Evolutionary conservation across 2,888 invertebrate genomes (phyloP), one percentile per base, ranked within the genome.

Genomic region (Sympetrum striolatum): DNA sequence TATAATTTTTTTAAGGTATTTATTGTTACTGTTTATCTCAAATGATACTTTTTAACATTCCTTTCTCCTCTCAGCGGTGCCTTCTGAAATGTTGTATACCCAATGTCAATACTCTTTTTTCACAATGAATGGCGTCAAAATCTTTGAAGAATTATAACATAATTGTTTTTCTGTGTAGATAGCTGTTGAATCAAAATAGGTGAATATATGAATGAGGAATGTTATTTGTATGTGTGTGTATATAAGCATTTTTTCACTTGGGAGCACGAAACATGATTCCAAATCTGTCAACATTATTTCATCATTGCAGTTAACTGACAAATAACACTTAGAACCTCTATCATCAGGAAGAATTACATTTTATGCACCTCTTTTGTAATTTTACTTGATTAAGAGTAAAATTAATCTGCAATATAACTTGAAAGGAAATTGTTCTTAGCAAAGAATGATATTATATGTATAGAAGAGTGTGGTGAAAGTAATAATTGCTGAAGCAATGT

Each of bases 1-100:
- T 58, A 44, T 82, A 82, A 53, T 82, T 82, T 35, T 60, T 37
- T 60, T 86, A 64, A 18, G 35, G 58, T 86, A 86, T 86, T 48
- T 86, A 60, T 86, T 86, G 58, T 60, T 86, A 60, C 37, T 86
- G 60, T 82, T 82, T 82, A 35, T 86, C 86, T 60, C 37, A 37
- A 60, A 86, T 60, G 58, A 60, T 86, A 60, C 60, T 86, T 60
- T 60, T 73, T 86, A 35, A 86, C 60, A 60, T 86, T 86, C 86
- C 60, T 60, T 86, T 86, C 60, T 60, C 86, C 86, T 86, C 86
- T 86, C 60, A 86, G 86, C 86, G 37, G 86, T 86, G 86, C 86
- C 86, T 86, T 86, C 86, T 86, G 86, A 86, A 86, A 86, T 86
- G 86, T 86, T 86, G 37, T n/a, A 86, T 86, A 86, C 86, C 86